phyloP scores from a whole-genome alignment of 1,140 invertebrate species.

The Cydia amplana region DNA sequence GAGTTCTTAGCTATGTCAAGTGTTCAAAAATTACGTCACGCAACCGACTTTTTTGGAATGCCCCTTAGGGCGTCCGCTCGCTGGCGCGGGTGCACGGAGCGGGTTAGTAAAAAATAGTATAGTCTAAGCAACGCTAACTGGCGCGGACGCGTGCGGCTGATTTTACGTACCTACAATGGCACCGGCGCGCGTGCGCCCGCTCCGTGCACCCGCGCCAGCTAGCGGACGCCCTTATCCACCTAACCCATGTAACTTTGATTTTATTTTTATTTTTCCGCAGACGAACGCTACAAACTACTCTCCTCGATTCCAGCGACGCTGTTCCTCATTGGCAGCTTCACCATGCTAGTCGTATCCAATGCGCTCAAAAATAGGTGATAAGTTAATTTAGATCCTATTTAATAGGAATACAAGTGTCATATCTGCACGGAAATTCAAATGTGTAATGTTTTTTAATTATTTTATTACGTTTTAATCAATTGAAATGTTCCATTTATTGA shows the following conservation, averaged over 20 bases:
- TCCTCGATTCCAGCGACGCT: conserved; percentile 86
- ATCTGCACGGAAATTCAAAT: neutral
- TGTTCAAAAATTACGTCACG: no score
- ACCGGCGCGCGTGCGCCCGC: no score
- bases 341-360: conserved; percentile 81
- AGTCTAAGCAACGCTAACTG: no score
- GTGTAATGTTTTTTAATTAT: neutral
- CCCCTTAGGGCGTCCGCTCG: no score
- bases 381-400: conserved; percentile 36
- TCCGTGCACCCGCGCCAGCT: no score
- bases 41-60: no score
- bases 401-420: conserved; percentile 9
- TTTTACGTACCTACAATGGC: no score
- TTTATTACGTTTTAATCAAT: conserved; percentile 7
- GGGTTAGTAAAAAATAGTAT: no score
- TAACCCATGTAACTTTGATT: conserved; percentile 10
- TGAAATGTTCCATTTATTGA: neutral
- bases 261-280: conserved; percentile 79
- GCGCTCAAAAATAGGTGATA: conserved; percentile 69
- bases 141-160: no score
- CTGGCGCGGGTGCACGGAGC: no score
- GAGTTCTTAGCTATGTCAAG: no score
- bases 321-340: conserved; percentile 83
- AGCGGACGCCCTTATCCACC: no score
- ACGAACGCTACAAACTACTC: conserved; percentile 85